These are phyloP conservation scores for Poeciliopsis turneri DNA, from an alignment of 2,797 vertebrate genomes.

Conservation along the genomic window DNA sequence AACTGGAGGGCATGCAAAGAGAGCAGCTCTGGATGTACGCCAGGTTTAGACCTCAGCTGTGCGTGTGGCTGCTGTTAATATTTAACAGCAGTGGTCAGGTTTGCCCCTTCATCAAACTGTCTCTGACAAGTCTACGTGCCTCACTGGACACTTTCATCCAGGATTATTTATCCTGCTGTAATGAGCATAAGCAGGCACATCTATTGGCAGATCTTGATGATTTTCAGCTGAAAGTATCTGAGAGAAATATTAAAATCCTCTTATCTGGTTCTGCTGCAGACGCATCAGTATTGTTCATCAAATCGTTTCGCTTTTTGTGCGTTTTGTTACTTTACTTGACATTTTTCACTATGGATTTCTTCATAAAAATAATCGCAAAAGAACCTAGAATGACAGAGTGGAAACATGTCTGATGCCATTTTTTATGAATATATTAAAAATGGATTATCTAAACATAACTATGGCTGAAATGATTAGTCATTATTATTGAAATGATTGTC, in stretches of 20 bases:
- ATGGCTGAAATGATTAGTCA: too few relatives aligned
- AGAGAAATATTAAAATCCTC: not conserved
- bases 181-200: not conserved
- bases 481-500: too few relatives aligned
- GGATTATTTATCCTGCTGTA: not conserved
- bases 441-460: not conserved
- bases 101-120: slow-evolving; percentile 27
- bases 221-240: not conserved
- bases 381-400: not conserved
- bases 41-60: slow-evolving; percentile 15
- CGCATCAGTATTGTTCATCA: not conserved
- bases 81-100: slow-evolving; percentile 41
- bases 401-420: not conserved
- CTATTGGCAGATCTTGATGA: not conserved
- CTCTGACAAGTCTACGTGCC: not conserved
- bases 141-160: slow-evolving; percentile 5
- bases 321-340: not conserved
- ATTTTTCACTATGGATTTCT: not conserved
- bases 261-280: not conserved
- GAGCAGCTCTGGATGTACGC: slow-evolving; percentile 16
- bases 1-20: slow-evolving; percentile 2
- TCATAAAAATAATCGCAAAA: not conserved
- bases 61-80: slow-evolving; percentile 48
- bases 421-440: not conserved
- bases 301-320: not conserved